Evolutionary conservation across 2,797 vertebrate species (phyloP).

Genomic region (Pagetopsis macropterus): DNA sequence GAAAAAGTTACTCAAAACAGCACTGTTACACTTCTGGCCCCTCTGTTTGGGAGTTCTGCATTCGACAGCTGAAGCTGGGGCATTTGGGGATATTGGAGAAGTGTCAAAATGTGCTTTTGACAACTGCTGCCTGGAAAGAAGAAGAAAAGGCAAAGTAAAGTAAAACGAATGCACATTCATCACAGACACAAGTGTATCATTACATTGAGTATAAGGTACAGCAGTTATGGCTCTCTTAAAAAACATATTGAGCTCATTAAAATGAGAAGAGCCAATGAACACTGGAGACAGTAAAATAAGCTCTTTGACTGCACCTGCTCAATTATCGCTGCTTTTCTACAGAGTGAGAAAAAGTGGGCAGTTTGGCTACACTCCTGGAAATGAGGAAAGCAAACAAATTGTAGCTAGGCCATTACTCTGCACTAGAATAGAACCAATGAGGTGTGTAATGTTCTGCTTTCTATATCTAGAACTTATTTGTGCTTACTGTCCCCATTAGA

Average conservation of each 20-base stretch:
- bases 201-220: background rate
- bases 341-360: conserved; percentile 45
- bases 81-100: conserved; percentile 80
- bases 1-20: conserved; percentile 78
- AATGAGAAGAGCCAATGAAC: conserved; percentile 25
- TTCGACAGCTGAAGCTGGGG: conserved; percentile 71
- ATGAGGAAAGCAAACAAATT: conserved; percentile 77
- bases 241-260: conserved; percentile 10
- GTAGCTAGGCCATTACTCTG: conserved; percentile 66
- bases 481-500: conserved; percentile 62
- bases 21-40: conserved; percentile 58
- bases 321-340: conserved; percentile 44
- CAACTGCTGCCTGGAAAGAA: conserved; percentile 83
- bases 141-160: conserved; percentile 28
- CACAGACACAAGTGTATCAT: background rate
- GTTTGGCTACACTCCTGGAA: conserved; percentile 67
- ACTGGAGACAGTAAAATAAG: conserved; percentile 37
- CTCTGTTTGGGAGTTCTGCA: conserved; percentile 57
- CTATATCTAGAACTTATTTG: conserved; percentile 73
- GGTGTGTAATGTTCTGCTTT: conserved; percentile 70
- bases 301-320: conserved; percentile 47
- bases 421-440: conserved; percentile 81
- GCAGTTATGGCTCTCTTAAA: conserved; percentile 4
- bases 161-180: conserved; percentile 3
- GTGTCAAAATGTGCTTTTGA: conserved; percentile 82